Base-by-base conservation (phyloP, 2,888 invertebrate species). In the Molorchus minor region DNA sequence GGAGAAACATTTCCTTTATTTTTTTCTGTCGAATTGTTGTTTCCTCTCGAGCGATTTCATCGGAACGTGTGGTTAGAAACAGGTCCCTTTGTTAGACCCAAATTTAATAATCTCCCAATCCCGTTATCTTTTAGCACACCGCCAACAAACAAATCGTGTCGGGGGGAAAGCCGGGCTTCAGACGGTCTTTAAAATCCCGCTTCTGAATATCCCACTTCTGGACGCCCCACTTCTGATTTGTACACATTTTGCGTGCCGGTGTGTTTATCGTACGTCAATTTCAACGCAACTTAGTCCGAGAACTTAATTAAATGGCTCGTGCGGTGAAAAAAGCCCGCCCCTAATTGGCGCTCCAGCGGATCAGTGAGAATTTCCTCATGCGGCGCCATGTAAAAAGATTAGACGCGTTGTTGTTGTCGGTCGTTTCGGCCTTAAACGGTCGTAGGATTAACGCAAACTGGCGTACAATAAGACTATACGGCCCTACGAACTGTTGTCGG, bases 41-140 rank as follows among this genome's bases (percentile, higher is more conserved):
- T 49, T 49, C n/a, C n/a, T 49, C 49, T 36, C 49, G 13, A 13
- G 16, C 20, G 49, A 36, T 49, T 49, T 49, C 25, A 36, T n/a
- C 36, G 36, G 12, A 35, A 21, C 12, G 49, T 25, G 49, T 16
- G 38, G 19, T 49, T 35, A 38, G 38, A 40, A 47, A 35, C 35
- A 17, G 10, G 12, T 35, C 13, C 20, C 12, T 16, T 33, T 19
- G n/a, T 19, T 46, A 46, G 12, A 15, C 49, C 21, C 38, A 21
- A 49, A 49, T 49, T 16, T 4, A 49, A 49, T 49, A 13, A 45
- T n/a, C n/a, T n/a, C n/a, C n/a, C n/a, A n/a, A n/a, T n/a, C n/a
- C n/a, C n/a, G n/a, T n/a, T n/a, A n/a, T n/a, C n/a, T n/a, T n/a
- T n/a, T n/a, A n/a, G n/a, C n/a, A n/a, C n/a, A n/a, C n/a, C n/a